Evolutionary conservation across 2,888 invertebrate species (phyloP), one percentile per base, ranked within the genome.

Genomic region (Metacarcinus magister): DNA sequence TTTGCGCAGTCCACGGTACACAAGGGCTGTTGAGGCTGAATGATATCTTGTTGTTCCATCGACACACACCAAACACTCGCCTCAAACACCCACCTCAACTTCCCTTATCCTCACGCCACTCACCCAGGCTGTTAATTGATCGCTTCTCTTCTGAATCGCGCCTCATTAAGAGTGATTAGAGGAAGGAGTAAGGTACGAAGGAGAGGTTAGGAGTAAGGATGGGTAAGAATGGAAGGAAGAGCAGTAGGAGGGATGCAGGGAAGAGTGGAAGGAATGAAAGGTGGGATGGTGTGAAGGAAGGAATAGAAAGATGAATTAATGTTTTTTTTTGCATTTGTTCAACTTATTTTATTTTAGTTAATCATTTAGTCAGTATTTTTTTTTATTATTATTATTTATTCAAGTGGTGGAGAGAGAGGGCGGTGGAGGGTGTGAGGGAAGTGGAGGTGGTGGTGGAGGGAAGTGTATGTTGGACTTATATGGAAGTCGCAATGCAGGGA

Each of bases 141-240:
- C 48, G 46, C 48, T 92, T 48, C 92, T 92, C 92, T 48, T 43
- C 92, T 92, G 92, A 92, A 92, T 92, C 48, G 28, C 54, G 48
- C 48, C 92, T 92, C 92, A 92, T 92, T 92, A 92, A 82, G 48
- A 54, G 44, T 92, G 32, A 92, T 92, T 92, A 92, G 48, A 48
- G 54, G 32, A 23, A n/a, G 92, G 48, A n/a, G 46, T 28, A 7
- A 16, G 28, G 28, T 3, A 43, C 28, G 48, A 54, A 16, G 8
- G 28, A n/a, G 46, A 28, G 13, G 28, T 0, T 16, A 39, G 39
- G 90, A 90, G 39, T 5, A 19, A 48, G 48, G 48, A 28, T 19
- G 5, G 32, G 90, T 28, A 32, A 23, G 90, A 44, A 32, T 23
- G 43, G 19, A 44, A 23, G 44, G n/a, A 16, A 23, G 46, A n/a